phyloP scores from a whole-genome alignment of 2,113 vertebrate species.

The Dipodomys stephensi region DNA sequence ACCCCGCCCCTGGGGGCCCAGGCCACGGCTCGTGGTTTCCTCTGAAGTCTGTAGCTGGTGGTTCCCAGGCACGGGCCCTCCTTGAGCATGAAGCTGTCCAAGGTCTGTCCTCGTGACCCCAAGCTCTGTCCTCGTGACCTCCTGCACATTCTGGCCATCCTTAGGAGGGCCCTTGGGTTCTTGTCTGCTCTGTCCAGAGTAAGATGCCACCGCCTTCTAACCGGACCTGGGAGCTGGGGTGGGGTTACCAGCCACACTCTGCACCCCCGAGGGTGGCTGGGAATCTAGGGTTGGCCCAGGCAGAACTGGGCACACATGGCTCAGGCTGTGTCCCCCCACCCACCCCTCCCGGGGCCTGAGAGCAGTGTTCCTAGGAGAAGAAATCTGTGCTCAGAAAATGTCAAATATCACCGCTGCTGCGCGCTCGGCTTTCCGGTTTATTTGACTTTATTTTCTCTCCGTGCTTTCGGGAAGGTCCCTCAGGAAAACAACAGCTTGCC shows the following conservation, averaged over 20 bases:
- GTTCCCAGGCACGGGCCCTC: not conserved
- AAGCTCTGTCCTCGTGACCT: too few relatives aligned
- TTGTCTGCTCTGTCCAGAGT: not conserved
- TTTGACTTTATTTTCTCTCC: not conserved
- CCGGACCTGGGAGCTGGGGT: too few relatives aligned
- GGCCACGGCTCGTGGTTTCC: too few relatives aligned
- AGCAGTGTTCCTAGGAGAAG: not conserved
- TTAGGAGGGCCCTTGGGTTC: not conserved
- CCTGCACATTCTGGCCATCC: too few relatives aligned
- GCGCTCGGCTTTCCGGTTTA: not conserved
- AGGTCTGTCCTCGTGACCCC: not conserved
- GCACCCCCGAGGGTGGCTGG: not conserved
- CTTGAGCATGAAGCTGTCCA: not conserved
- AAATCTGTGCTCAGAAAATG: accelerated
- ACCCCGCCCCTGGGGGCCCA: too few relatives aligned
- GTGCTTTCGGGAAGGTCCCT: not conserved
- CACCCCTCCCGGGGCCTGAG: not conserved
- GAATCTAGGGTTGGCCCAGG: not conserved
- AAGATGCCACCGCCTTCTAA: not conserved
- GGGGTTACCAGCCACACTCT: accelerated
- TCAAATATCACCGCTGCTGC: accelerated
- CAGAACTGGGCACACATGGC: not conserved
- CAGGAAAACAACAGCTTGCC: not conserved
- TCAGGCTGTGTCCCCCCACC: not conserved
- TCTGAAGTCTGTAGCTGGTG: too few relatives aligned